Percentiles rank a stretch among this genome's conserved stretches.
Evolutionary conservation across 2,888 invertebrate genomes (phyloP).

Genomic region (Amaurobius ferox): DNA sequence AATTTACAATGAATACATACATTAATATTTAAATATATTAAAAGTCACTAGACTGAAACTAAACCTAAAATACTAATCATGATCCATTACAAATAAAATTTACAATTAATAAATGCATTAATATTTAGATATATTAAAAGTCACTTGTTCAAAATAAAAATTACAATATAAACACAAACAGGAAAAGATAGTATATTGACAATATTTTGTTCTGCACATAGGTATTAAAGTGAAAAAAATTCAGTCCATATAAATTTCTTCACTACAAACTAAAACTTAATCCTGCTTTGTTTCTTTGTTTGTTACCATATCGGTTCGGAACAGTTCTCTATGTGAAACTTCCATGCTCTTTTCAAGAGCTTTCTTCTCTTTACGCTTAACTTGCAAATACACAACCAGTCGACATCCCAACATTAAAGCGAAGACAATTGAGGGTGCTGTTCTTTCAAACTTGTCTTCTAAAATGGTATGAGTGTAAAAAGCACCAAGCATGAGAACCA

Average conservation of each 20-base stretch:
- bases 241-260: not conserved
- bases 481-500: constrained; percentile 90
- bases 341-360: not conserved
- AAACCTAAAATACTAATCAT: too few relatives aligned
- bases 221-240: not conserved
- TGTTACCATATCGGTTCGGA: constrained; percentile 17
- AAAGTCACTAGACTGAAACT: too few relatives aligned
- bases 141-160: too few relatives aligned
- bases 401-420: constrained; percentile 94
- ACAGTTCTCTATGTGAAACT: constrained; percentile 15
- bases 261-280: not conserved
- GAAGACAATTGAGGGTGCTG: constrained; percentile 80
- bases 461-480: constrained; percentile 96
- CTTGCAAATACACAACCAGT: constrained; percentile 87
- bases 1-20: too few relatives aligned
- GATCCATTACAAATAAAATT: too few relatives aligned
- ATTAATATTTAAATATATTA: too few relatives aligned
- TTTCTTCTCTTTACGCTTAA: constrained; percentile 77
- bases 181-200: too few relatives aligned
- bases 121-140: not conserved
- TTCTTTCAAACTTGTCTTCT: constrained; percentile 89
- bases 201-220: not conserved
- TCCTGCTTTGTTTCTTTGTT: constrained; percentile 63
- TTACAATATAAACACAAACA: too few relatives aligned
- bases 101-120: too few relatives aligned